A percentile compares a stretch with the other conserved stretches of the same genome.
Evolutionary conservation across 35 echinoderm and acorn worm genomes (phyloP).

Genomic region (Eucidaris tribuloides): DNA sequence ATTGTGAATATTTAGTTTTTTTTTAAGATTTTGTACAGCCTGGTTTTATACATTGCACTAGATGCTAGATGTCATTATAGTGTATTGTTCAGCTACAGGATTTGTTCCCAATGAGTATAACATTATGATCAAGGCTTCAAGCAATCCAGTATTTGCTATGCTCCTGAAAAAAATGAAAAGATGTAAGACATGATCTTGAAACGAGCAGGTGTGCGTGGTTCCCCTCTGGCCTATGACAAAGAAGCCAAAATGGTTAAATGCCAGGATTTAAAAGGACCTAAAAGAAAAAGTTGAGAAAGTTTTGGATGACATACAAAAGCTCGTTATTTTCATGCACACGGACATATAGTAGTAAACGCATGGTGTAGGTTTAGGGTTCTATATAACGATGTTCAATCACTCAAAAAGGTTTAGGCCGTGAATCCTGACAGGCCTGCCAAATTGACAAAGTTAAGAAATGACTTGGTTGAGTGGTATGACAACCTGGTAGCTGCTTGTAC

Average conservation of each 20-base stretch:
- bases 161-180: background rate
- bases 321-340: background rate
- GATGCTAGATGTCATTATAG: no score
- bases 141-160: background rate
- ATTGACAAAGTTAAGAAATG: background rate
- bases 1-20: no score
- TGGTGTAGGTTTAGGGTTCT: background rate
- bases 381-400: background rate
- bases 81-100: no score
- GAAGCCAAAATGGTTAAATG: background rate
- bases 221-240: slow-evolving; percentile 9
- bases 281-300: slow-evolving; percentile 25
- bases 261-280: background rate
- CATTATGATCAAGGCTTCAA: no score
- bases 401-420: background rate
- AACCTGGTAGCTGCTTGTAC: slow-evolving; percentile 16
- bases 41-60: no score
- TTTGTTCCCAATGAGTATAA: no score
- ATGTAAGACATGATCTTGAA: background rate
- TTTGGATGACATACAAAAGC: slow-evolving; percentile 6
- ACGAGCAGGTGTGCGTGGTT: background rate
- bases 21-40: no score
- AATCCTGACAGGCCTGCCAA: background rate
- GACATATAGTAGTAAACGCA: background rate
- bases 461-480: slow-evolving; percentile 21